phyloP scores from a whole-genome alignment of 2,113 vertebrate species.

The Rhea americana region DNA sequence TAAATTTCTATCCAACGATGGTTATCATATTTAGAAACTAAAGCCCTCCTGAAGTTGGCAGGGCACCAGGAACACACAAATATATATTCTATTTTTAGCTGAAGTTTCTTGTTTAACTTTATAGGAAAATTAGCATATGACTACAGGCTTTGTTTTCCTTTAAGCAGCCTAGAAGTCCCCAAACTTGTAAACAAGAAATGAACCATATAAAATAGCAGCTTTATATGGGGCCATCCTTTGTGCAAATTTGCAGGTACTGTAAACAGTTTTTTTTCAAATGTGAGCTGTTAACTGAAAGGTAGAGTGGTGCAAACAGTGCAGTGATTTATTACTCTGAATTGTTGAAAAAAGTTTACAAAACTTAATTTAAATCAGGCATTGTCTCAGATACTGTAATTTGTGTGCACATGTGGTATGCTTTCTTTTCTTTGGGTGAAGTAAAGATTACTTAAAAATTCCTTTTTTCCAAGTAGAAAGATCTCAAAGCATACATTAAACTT shows the following conservation, averaged over 20 bases:
- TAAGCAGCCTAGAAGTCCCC: neutral
- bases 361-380: neutral
- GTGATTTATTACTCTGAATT: neutral
- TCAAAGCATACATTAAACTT: neutral
- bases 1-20: neutral
- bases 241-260: neutral
- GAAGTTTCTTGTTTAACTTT: neutral
- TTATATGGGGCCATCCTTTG: neutral
- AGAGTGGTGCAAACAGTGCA: neutral
- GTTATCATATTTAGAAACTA: neutral
- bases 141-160: neutral
- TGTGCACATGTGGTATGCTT: neutral
- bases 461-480: neutral
- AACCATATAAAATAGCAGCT: neutral
- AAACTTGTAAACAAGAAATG: neutral
- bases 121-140: neutral
- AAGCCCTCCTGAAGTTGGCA: neutral
- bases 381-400: neutral
- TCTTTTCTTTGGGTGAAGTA: neutral
- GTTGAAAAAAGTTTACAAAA: neutral
- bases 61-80: neutral
- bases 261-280: neutral
- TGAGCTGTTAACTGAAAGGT: neutral
- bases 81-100: neutral
- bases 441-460: neutral